phyloP scores from a whole-genome alignment of 2,888 invertebrate genomes.

The Ichneumon xanthorius region DNA sequence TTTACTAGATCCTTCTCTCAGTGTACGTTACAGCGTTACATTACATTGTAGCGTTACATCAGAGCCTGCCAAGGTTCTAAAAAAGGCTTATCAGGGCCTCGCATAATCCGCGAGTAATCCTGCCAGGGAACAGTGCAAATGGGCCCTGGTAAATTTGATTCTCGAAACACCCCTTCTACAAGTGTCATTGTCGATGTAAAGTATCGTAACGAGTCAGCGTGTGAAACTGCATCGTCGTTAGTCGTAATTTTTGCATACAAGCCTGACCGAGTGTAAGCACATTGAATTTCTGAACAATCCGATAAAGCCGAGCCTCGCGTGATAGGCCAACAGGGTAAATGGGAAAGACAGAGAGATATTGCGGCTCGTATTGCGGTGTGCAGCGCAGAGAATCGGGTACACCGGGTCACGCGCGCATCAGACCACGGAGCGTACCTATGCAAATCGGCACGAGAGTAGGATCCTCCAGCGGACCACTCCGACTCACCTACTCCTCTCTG shows the following conservation, averaged over 20 bases:
- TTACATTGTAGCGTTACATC: too few relatives aligned
- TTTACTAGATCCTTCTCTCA: too few relatives aligned
- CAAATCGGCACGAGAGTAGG: slow-evolving; percentile 61
- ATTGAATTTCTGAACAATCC: slow-evolving; percentile 15
- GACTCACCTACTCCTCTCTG: slow-evolving; percentile 31
- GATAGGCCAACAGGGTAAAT: slow-evolving; percentile 25
- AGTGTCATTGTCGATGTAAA: neutral
- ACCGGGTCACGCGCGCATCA: slow-evolving; percentile 64
- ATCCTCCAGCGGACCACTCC: slow-evolving; percentile 9
- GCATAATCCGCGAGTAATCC: slow-evolving; percentile 56
- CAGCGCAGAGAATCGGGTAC: slow-evolving; percentile 41
- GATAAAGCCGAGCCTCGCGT: slow-evolving; percentile 19
- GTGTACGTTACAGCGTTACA: too few relatives aligned
- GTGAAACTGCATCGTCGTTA: neutral
- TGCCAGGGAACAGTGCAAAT: slow-evolving; percentile 36
- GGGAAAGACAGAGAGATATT: slow-evolving; percentile 41
- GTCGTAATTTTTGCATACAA: neutral
- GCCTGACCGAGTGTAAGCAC: neutral
- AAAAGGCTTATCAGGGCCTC: too few relatives aligned
- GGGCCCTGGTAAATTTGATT: too few relatives aligned
- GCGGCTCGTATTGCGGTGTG: slow-evolving; percentile 35
- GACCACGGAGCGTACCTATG: slow-evolving; percentile 59
- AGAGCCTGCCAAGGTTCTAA: too few relatives aligned
- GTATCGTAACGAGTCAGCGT: neutral
- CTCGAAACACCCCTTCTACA: too few relatives aligned